These are phyloP conservation scores for Timema cristinae DNA, from an alignment of 2,888 invertebrate genomes.

Conservation along the genomic window DNA sequence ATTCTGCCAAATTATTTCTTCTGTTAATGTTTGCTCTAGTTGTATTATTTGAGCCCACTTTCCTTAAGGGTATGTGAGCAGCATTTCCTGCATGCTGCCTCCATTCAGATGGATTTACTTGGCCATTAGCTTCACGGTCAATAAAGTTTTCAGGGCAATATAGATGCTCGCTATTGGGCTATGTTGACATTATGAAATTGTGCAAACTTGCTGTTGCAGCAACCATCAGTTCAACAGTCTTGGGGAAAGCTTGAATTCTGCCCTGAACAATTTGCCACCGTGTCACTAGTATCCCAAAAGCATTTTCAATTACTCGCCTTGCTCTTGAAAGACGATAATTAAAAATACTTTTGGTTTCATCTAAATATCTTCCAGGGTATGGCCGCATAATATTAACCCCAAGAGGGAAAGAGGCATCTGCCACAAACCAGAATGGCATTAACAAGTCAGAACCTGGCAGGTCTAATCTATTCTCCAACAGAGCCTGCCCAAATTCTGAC, in stretches of 20 bases:
- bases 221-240: conserved; percentile 18
- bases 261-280: conserved; percentile 21
- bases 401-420: no score
- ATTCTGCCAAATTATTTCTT: conserved; percentile 17
- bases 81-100: not conserved
- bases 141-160: conserved; percentile 20
- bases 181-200: conserved; percentile 20
- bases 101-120: conserved; percentile 21
- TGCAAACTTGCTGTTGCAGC: conserved; percentile 21
- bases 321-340: no score
- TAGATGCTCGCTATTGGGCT: not conserved
- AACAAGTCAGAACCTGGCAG: no score
- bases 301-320: no score
- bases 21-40: conserved; percentile 11
- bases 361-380: no score
- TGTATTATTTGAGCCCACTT: no score
- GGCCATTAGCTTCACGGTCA: conserved; percentile 17
- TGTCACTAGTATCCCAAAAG: no score
- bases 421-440: no score
- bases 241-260: conserved; percentile 16
- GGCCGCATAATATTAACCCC: no score
- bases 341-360: no score
- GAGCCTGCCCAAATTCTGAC: no score
- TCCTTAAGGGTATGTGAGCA: conserved; percentile 9
- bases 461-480: no score